Evolutionary conservation across 2,113 vertebrate genomes (phyloP), one percentile per base, ranked within the genome.

Genomic region (Sylvietta virens): DNA sequence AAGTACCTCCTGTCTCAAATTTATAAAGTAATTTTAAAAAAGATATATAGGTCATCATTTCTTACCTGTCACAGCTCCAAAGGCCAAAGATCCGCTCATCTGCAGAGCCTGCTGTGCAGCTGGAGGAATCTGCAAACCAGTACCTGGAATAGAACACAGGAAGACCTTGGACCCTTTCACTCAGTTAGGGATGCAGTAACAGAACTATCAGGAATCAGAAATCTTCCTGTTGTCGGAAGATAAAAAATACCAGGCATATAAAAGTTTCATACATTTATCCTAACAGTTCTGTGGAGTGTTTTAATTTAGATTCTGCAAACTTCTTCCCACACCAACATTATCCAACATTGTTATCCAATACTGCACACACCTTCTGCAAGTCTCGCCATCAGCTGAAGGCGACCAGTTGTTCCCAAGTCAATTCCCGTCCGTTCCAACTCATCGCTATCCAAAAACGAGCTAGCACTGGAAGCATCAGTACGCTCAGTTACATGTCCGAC

Each of bases 401-500:
- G 98, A 45, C 99, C 99, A 37, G 99, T 99, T 94, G 99, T 99
- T 95, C 99, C 99, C 86, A 99, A 97, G 93, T 99, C 99, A 85
- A 99, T 98, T 86, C 99, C 99, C 71, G 98, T 98, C 81, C 98
- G 98, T 94, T 99, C 99, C 56, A 99, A 96, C 89, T 99, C 99
- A 92, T 99, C 99, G 27, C 98, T 99, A 94, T 99, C 99, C 89
- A 99, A 97, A 97, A 99, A 99, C 1, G 99, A 99, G 39, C 99
- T 98, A n/a, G 98, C 99, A 37, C 97, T 98, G 27, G 99, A 98
- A 37, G 98, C 98, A 95, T 99, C 99, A 7, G 98, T 99, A 23
- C 99, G 98, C 94, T 99, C 99, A 4, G 99, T 99, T 86, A 99
- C 99, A 14, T 99, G 99, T n/a, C 99, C 99, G 40, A 99, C 99